Base-by-base conservation (phyloP, 2,888 invertebrate genomes). In the Podotricha telesiphe region DNA sequence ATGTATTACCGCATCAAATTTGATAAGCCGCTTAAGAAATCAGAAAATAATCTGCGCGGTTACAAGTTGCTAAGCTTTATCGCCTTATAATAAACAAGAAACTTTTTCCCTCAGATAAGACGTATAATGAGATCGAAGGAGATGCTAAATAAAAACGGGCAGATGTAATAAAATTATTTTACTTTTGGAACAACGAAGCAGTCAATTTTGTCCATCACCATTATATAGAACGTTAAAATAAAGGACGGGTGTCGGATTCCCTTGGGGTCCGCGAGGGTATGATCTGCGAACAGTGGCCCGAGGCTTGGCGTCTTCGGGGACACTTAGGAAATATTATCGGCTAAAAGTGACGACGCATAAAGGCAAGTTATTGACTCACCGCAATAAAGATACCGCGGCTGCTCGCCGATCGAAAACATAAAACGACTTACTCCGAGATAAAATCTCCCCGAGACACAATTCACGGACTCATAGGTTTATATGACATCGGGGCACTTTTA, bases 381-480 rank as follows among this genome's bases (percentile, higher is more conserved):
- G 77, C 76, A 73, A 76, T 86, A 85, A 82, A 82, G 84, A 84
- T 81, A 80, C 76, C 75, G 74, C 77, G 75, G 73, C 77, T 75
- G 73, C 55, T 61, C 50, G 50, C 63, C 72, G 67, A 68, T 67
- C 72, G 69, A 65, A 20, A 22, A 53, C 68, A 65, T 69, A 68
- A 68, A 70, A 71, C 67, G 64, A 67, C 73, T 69, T 73, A 73
- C 70, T 74, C 78, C 76, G 78, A 77, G 79, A 82, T 82, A 81
- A 81, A 78, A 81, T 79, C 79, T 77, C 77, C 81, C 79, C 78
- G 78, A 82, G 77, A 80, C 78, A 79, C 76, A 77, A 78, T 80
- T 77, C 78, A 67, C 72, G 70, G 75, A 76, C 73, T 75, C 76
- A 78, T 75, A 74, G 72, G 76, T 80, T 79, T 79, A 80, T 78